These are phyloP conservation scores for Wasmannia auropunctata DNA, from an alignment of 1,140 invertebrate genomes.

Conservation along the genomic window DNA sequence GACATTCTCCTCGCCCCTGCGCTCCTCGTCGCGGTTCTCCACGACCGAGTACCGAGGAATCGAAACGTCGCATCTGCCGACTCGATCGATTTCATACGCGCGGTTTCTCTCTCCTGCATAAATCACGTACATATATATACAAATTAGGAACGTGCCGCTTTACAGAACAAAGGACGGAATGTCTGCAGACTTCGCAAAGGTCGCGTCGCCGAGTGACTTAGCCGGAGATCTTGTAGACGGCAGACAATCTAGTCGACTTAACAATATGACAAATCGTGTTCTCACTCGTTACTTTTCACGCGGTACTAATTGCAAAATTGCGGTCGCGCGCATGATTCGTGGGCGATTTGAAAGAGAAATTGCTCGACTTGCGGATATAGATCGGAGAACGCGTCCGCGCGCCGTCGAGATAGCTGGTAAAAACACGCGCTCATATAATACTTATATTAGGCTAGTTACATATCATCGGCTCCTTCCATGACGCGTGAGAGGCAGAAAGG, in stretches of 20 bases:
- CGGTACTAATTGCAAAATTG: neutral
- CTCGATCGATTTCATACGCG: constrained; percentile 27
- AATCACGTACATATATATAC: neutral
- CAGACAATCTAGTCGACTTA: neutral
- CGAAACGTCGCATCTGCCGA: neutral
- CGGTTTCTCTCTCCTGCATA: neutral
- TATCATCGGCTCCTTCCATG: constrained; percentile 81
- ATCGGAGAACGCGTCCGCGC: constrained; percentile 24
- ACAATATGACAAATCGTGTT: neutral
- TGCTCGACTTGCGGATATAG: neutral
- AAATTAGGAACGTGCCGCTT: constrained; percentile 15
- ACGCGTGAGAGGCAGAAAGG: constrained; percentile 19
- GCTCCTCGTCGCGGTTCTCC: neutral
- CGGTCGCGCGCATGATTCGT: neutral
- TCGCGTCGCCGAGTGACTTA: neutral
- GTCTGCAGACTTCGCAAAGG: neutral
- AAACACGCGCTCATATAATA: constrained; percentile 49
- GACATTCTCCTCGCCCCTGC: neutral
- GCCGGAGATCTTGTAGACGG: neutral
- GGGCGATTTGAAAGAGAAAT: neutral
- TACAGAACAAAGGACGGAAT: too few species aligned
- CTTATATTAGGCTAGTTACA: constrained; percentile 76
- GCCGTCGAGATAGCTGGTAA: constrained; percentile 15
- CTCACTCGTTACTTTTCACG: constrained; percentile 5
- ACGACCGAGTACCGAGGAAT: constrained; percentile 7